These are phyloP conservation scores for Apteryx owenii DNA, from an alignment of 2,113 vertebrate species.

Conservation along the genomic window DNA sequence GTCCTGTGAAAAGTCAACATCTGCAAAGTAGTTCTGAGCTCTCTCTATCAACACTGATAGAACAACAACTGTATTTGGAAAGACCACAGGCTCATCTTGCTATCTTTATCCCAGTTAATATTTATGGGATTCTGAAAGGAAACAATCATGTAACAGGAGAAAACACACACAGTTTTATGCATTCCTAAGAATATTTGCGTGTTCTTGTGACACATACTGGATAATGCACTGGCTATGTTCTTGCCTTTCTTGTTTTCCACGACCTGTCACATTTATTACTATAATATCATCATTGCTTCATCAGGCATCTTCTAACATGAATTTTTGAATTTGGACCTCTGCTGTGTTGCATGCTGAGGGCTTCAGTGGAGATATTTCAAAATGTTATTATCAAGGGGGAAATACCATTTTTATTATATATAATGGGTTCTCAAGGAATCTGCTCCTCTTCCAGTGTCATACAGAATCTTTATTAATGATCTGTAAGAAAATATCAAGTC, in stretches of 20 bases:
- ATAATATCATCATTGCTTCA: neutral
- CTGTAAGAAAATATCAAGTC: neutral
- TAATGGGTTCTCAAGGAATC: neutral
- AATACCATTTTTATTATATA: neutral
- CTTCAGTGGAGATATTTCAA: neutral
- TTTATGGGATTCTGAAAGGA: neutral
- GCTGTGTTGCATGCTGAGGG: neutral
- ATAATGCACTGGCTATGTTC: neutral
- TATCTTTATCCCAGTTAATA: neutral
- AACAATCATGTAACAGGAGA: neutral
- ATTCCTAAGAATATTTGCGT: neutral
- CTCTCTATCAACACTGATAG: neutral
- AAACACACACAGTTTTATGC: fast-evolving
- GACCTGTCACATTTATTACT: neutral
- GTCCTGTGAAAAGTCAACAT: neutral
- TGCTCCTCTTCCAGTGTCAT: neutral
- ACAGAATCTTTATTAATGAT: neutral
- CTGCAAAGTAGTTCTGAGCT: neutral
- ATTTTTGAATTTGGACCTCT: neutral
- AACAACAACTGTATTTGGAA: neutral
- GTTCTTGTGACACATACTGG: fast-evolving
- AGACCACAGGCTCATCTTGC: neutral
- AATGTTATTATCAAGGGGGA: neutral
- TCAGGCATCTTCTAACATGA: neutral
- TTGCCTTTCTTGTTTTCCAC: neutral